A percentile compares a stretch with the other conserved stretches of the same genome.
phyloP scores from a whole-genome alignment of 1,140 invertebrate genomes.

The Drosophila serrata region DNA sequence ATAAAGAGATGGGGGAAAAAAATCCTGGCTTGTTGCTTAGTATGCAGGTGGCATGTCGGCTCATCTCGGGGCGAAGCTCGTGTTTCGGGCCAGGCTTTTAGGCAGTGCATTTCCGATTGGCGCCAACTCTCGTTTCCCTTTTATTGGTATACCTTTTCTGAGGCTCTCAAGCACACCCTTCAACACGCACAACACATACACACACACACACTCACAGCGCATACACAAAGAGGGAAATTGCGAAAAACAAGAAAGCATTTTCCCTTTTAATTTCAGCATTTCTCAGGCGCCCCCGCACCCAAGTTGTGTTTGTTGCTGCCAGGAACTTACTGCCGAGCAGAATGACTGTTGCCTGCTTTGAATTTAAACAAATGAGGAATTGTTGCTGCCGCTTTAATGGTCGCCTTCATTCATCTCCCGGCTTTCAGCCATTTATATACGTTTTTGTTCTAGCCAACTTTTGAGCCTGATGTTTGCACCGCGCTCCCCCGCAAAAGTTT shows the following conservation, averaged over 20 bases:
- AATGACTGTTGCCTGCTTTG: slow-evolving; percentile 77
- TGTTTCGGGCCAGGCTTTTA: slow-evolving; percentile 35
- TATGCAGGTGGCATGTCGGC: slow-evolving; percentile 64
- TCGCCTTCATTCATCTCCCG: slow-evolving; percentile 46
- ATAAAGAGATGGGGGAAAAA: slow-evolving; percentile 19
- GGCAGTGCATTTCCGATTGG: slow-evolving; percentile 64
- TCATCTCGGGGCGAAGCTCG: slow-evolving; percentile 12
- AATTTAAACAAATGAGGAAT: slow-evolving; percentile 77
- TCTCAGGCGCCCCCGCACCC: slow-evolving; percentile 33
- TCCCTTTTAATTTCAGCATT: slow-evolving; percentile 76
- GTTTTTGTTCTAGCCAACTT: slow-evolving; percentile 44
- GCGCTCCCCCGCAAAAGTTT: slow-evolving; percentile 46
- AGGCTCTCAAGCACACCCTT: slow-evolving; percentile 60
- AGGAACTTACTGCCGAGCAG: slow-evolving; percentile 28
- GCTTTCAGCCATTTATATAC: slow-evolving; percentile 65
- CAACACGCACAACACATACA: slow-evolving; percentile 47
- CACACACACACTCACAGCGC: slow-evolving; percentile 5
- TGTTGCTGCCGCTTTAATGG: slow-evolving; percentile 63
- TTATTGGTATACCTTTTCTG: slow-evolving; percentile 60
- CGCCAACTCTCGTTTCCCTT: slow-evolving; percentile 42
- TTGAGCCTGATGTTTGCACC: slow-evolving; percentile 18
- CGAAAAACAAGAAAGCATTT: slow-evolving; percentile 60
- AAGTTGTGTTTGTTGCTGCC: slow-evolving; percentile 8
- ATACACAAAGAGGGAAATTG: slow-evolving; percentile 33
- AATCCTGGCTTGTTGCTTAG: slow-evolving; percentile 63